These are phyloP conservation scores for Lordiphosa clarofinis DNA, from an alignment of 1,140 invertebrate genomes.

Conservation along the genomic window DNA sequence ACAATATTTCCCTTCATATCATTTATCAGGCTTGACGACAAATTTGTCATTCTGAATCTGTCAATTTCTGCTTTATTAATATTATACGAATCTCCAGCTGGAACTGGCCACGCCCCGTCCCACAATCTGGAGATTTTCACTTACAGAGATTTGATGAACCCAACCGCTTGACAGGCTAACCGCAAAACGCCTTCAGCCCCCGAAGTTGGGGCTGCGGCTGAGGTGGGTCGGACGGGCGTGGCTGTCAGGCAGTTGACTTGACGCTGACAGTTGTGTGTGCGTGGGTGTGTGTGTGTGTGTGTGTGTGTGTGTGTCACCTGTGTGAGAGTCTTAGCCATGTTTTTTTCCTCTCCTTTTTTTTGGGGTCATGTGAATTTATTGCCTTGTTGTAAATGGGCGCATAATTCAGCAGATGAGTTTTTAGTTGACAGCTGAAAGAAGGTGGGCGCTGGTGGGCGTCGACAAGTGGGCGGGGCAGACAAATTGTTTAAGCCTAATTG, in stretches of 20 bases:
- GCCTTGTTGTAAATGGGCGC: slow-evolving; percentile 39
- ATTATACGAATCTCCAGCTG: slow-evolving; percentile 48
- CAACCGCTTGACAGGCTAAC: slow-evolving; percentile 43
- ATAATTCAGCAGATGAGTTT: slow-evolving; percentile 55
- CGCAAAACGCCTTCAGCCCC: slow-evolving; percentile 33
- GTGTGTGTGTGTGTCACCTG: slow-evolving; percentile 36
- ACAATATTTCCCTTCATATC: slow-evolving; percentile 73
- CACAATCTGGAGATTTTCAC: slow-evolving; percentile 45
- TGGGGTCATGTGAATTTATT: slow-evolving; percentile 43
- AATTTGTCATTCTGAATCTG: slow-evolving; percentile 78
- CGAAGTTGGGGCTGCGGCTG: too few relatives aligned
- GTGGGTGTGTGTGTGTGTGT: too few relatives aligned
- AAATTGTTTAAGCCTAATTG: slow-evolving; percentile 31
- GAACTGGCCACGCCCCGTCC: slow-evolving; percentile 19
- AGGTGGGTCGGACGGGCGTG: slow-evolving; percentile 26
- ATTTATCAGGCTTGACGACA: slow-evolving; percentile 76
- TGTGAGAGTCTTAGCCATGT: slow-evolving; percentile 5
- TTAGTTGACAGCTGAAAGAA: slow-evolving; percentile 37
- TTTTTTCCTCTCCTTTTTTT: not conserved
- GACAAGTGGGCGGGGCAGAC: not conserved
- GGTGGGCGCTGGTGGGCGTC: slow-evolving; percentile 1
- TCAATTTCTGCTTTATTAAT: slow-evolving; percentile 78
- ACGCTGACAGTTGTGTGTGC: slow-evolving; percentile 47
- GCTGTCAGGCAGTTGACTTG: slow-evolving; percentile 55
- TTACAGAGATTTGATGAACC: slow-evolving; percentile 69